A percentile compares a stretch with the other conserved stretches of the same genome.
Conservation (phyloP, 2,888 invertebrate genomes). For the Kuschelorhynchus macadamiae region DNA sequence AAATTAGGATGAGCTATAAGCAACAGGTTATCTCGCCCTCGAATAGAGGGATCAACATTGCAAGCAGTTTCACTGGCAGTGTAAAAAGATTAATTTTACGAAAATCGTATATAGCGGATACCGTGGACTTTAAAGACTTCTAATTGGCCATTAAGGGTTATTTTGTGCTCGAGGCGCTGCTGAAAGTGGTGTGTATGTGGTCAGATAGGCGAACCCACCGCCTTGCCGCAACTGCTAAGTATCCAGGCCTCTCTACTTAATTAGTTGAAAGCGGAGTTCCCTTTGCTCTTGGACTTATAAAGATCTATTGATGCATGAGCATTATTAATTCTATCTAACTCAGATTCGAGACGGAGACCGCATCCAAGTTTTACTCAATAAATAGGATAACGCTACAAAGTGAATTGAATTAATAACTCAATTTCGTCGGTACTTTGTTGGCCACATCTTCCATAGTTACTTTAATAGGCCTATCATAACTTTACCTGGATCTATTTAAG, state of each 20-base stretch:
- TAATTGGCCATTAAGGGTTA: slow-evolving; percentile 65
- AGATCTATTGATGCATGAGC: slow-evolving; percentile 64
- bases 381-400: slow-evolving; percentile 46
- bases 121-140: slow-evolving; percentile 57
- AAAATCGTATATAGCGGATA: slow-evolving; percentile 54
- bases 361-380: slow-evolving; percentile 52
- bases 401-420: slow-evolving; percentile 40
- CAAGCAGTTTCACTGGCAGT: slow-evolving; percentile 56
- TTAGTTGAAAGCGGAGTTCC: slow-evolving; percentile 66
- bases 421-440: slow-evolving; percentile 31
- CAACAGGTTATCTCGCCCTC: slow-evolving; percentile 60
- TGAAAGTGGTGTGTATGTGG: slow-evolving; percentile 64
- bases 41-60: slow-evolving; percentile 52
- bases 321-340: slow-evolving; percentile 65
- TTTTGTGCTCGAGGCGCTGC: slow-evolving; percentile 60
- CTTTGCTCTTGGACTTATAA: slow-evolving; percentile 63
- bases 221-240: slow-evolving; percentile 64
- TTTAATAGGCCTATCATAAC: slow-evolving; percentile 34
- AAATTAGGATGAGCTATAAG: slow-evolving; percentile 61
- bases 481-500: slow-evolving; percentile 31
- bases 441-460: slow-evolving; percentile 35
- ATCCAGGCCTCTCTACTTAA: slow-evolving; percentile 66
- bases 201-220: slow-evolving; percentile 62
- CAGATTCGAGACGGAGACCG: slow-evolving; percentile 65
- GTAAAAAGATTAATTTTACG: slow-evolving; percentile 61